These are phyloP conservation scores for Pheosia gnoma DNA, from an alignment of 2,888 invertebrate genomes.

Conservation along the genomic window DNA sequence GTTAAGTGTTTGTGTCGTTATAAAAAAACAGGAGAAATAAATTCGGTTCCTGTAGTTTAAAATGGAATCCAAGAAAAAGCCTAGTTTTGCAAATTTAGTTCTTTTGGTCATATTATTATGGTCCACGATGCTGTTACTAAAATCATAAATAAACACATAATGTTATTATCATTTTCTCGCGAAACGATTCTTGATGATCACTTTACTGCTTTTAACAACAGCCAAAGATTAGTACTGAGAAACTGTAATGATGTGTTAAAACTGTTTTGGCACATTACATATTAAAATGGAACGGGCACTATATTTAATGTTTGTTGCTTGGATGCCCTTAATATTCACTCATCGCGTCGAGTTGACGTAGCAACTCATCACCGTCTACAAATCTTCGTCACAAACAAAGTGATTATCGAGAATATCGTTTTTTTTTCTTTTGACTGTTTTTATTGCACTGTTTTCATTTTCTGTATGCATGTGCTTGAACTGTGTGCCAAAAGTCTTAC, in stretches of 20 bases:
- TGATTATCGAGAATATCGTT: slow-evolving; percentile 56
- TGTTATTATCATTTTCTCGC: neutral
- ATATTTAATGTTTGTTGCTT: slow-evolving; percentile 4
- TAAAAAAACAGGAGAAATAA: no score
- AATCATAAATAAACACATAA: neutral
- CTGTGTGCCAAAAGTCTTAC: slow-evolving; percentile 61
- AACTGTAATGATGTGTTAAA: neutral
- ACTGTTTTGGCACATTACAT: neutral
- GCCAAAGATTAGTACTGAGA: neutral
- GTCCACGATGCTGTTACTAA: no score
- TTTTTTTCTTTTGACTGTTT: slow-evolving; percentile 33
- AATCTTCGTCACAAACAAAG: slow-evolving; percentile 60
- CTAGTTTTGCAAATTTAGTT: no score
- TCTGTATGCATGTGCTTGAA: slow-evolving; percentile 43
- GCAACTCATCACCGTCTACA: slow-evolving; percentile 44
- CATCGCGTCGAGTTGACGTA: slow-evolving; percentile 29
- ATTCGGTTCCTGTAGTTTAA: no score
- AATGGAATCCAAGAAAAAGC: no score
- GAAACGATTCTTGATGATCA: neutral
- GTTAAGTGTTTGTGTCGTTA: no score
- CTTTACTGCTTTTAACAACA: slow-evolving; percentile 1
- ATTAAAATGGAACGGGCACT: slow-evolving; percentile 1
- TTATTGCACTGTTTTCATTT: slow-evolving; percentile 53
- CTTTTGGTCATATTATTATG: no score
- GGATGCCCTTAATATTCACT: slow-evolving; percentile 19